Percentiles rank a stretch among this genome's conserved stretches.
Conservation (phyloP, 2,888 invertebrate species). For the Alentia gelatinosa region DNA sequence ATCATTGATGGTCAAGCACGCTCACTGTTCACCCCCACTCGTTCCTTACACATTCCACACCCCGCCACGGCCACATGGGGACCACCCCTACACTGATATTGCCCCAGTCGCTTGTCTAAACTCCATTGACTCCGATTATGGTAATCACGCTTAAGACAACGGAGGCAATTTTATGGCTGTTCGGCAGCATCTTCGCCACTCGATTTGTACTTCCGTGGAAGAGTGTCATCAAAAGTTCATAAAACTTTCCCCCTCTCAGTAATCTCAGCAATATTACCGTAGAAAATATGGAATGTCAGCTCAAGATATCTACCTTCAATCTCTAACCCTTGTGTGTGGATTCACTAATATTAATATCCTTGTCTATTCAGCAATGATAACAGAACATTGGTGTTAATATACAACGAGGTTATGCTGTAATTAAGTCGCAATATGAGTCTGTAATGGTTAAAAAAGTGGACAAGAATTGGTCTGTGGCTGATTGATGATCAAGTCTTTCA, state of each 20-base stretch:
- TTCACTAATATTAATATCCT: no score
- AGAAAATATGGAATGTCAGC: background rate
- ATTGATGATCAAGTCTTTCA: background rate
- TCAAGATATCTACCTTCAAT: no score
- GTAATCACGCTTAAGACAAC: background rate
- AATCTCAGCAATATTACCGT: background rate
- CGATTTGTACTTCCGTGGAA: background rate
- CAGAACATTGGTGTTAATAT: background rate
- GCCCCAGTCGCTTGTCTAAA: background rate
- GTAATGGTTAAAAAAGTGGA: background rate
- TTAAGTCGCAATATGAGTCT: background rate
- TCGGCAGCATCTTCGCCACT: background rate
- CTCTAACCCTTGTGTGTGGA: no score
- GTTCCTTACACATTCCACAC: background rate
- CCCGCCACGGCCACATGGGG: background rate
- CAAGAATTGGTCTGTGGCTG: background rate
- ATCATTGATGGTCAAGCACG: constrained; percentile 3
- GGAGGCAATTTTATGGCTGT: constrained; percentile 17
- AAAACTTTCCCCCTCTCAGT: background rate
- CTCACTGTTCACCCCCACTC: background rate
- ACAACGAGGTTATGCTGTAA: background rate
- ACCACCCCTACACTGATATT: background rate
- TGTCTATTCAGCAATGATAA: no score
- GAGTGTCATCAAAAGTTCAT: background rate
- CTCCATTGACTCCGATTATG: constrained; percentile 8